Base-by-base conservation (phyloP, 2,113 vertebrate genomes). In the Calidris pugnax region DNA sequence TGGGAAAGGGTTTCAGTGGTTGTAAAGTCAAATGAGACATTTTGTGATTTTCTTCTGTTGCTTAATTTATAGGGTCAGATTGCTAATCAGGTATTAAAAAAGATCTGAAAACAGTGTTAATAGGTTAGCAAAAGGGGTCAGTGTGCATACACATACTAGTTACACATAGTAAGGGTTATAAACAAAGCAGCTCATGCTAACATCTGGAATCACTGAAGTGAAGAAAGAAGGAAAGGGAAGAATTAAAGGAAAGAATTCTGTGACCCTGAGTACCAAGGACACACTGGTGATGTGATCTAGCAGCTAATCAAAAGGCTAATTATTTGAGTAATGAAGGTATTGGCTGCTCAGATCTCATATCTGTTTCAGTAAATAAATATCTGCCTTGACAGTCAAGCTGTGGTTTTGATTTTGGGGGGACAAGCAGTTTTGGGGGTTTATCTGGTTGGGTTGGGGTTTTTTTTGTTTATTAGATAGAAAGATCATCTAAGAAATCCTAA, bases 351-450 rank as follows among this genome's bases (percentile, higher is more conserved):
- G 63, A 71, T 86, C 48, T 77, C 15, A 8, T 73, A 73, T 80
- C 18, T 90, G 5, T 45, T 83, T 77, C 66, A 17, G 9, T 23
- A 93, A 79, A 83, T 50, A 79, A 45, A 45, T 2, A 10, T 87
- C 50, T 50, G 2, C 33, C 23, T 95, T 90, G 19, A 90, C 32
- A 88, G 33, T 66, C 14, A 92, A 83, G 12, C 2, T 80, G 24
- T 23, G 84, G n/a, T 80, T 73, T 41, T 80, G 23, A 37, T 72
- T 77, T 76, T 76, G 10, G 4, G 4, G 10, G 2, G 32, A 62
- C 5, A 32, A 14, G 9, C 6, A 41, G 3, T 28, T 77, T 5
- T 12, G 19, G 6, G 1, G 0, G 0, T 35, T n/a, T 63, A 4
- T 47, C 50, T 9, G 2, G 4, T 53, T 53, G 2, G 18, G 8